A percentile compares a stretch with the other conserved stretches of the same genome.
Evolutionary conservation across 2,113 vertebrate genomes (phyloP).

Genomic region (Colaptes auratus): DNA sequence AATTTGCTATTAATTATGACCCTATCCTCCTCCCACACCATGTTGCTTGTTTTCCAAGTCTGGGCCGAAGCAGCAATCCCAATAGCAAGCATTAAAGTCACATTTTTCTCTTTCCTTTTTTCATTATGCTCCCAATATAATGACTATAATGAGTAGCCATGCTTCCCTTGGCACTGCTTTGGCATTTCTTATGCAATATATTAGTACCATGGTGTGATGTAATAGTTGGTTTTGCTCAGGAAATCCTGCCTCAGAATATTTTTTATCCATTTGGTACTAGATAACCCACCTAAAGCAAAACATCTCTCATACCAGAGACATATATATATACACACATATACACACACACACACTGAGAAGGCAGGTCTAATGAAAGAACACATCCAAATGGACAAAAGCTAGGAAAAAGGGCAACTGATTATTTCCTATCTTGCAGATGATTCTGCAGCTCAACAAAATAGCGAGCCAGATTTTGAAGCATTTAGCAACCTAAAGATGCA

Average conservation of each 20-base stretch:
- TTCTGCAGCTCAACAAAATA: not conserved
- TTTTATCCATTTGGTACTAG: not conserved
- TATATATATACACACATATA: no score
- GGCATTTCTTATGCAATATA: not conserved
- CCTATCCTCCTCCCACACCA: not conserved
- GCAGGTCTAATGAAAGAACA: not conserved
- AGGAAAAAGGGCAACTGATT: conserved; percentile 24
- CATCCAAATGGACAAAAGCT: not conserved
- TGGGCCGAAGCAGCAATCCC: not conserved
- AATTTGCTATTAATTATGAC: not conserved
- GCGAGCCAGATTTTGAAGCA: conserved; percentile 30
- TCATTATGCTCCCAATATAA: not conserved
- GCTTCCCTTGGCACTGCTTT: not conserved
- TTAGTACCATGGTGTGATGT: not conserved
- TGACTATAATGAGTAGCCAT: not conserved
- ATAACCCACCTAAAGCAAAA: not conserved
- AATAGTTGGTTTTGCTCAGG: not conserved
- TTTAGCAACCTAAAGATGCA: conserved; percentile 46
- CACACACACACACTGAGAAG: no score
- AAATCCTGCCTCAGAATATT: not conserved
- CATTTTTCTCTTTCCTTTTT: not conserved
- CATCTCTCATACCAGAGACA: not conserved
- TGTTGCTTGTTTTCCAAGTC: not conserved
- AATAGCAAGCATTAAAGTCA: not conserved
- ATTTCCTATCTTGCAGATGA: conserved; percentile 47